Percentiles rank a stretch among this genome's conserved stretches.
Conservation (phyloP, 1,140 invertebrate genomes). For the Conus betulinus region DNA sequence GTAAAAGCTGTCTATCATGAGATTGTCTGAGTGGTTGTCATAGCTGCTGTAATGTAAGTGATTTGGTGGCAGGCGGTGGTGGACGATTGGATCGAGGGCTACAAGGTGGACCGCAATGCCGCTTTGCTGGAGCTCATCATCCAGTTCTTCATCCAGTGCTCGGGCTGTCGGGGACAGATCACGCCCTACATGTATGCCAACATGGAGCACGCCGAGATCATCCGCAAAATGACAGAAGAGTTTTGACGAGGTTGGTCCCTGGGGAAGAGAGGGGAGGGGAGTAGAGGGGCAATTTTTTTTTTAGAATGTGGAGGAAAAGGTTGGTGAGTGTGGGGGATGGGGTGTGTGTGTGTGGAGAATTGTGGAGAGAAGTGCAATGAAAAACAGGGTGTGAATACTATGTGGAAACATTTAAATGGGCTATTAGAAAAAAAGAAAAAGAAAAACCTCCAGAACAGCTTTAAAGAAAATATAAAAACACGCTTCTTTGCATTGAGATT, state of each 20-base stretch:
- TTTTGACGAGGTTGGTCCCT: slow-evolving; percentile 78
- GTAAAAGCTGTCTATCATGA: not conserved
- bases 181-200: slow-evolving; percentile 79
- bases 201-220: slow-evolving; percentile 87
- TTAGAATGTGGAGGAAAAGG: too few relatives aligned
- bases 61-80: slow-evolving; percentile 86
- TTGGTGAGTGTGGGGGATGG: too few relatives aligned
- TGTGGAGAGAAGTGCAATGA: too few relatives aligned
- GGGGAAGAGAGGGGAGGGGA: not conserved
- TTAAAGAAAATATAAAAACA: too few relatives aligned
- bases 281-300: too few relatives aligned
- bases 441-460: too few relatives aligned
- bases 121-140: slow-evolving; percentile 95
- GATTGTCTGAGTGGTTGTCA: not conserved
- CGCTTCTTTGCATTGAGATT: too few relatives aligned
- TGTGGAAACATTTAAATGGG: too few relatives aligned
- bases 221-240: slow-evolving; percentile 98
- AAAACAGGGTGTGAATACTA: too few relatives aligned
- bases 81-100: slow-evolving; percentile 99
- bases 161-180: slow-evolving; percentile 97
- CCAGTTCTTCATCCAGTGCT: slow-evolving; percentile 98
- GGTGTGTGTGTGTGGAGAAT: too few relatives aligned
- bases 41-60: not conserved
- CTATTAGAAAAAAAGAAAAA: too few relatives aligned
- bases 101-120: slow-evolving; percentile 90